These are phyloP conservation scores for Drosophila barbarae DNA, from an alignment of 2,888 invertebrate species.

Conservation along the genomic window DNA sequence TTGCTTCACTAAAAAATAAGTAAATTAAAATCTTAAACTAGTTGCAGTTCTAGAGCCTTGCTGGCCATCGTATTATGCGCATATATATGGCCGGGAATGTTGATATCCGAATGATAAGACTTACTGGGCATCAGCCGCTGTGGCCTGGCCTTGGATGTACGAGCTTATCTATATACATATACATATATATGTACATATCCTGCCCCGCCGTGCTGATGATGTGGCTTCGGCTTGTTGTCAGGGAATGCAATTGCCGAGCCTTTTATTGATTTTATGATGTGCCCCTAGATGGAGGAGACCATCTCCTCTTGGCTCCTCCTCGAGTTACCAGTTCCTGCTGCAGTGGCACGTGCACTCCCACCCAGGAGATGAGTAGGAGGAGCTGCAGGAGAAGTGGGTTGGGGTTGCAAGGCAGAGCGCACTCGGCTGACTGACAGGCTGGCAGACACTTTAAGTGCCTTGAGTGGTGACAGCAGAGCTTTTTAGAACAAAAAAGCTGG, in stretches of 20 bases:
- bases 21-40: not conserved
- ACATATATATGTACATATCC: not conserved
- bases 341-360: constrained; percentile 65
- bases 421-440: constrained; percentile 8
- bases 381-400: not conserved
- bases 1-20: not conserved
- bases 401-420: constrained; percentile 1
- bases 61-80: not conserved
- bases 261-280: constrained; percentile 56
- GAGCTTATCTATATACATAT: not conserved
- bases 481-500: not conserved
- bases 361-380: constrained; percentile 27
- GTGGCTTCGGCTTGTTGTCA: constrained; percentile 31
- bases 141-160: constrained; percentile 32
- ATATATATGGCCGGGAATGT: constrained; percentile 4
- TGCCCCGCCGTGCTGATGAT: constrained; percentile 20
- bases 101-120: constrained; percentile 33
- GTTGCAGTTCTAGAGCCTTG: not conserved
- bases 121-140: constrained; percentile 22
- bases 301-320: not conserved
- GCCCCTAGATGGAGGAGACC: constrained; percentile 13
- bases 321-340: constrained; percentile 24
- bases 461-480: constrained; percentile 30
- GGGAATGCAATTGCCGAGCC: constrained; percentile 63
- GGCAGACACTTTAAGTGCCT: constrained; percentile 24